Conservation (phyloP, 2,797 vertebrate genomes). For the Neosalanx taihuensis region DNA sequence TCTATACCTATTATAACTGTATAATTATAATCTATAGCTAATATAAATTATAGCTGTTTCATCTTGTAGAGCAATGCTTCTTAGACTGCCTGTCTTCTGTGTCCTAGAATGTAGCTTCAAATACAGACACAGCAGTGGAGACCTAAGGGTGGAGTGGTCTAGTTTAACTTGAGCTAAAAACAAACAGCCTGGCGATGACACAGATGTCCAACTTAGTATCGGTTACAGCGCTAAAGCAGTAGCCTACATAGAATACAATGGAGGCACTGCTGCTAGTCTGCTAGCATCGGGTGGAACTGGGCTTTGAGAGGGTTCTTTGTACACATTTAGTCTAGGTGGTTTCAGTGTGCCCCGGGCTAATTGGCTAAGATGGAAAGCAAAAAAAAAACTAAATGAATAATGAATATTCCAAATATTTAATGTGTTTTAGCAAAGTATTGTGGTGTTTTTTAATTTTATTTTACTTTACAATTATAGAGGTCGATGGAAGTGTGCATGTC, state of each 20-base stretch:
- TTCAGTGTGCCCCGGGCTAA: background rate
- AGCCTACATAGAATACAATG: background rate
- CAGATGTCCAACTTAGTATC: background rate
- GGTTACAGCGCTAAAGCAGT: background rate
- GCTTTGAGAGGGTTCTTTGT: too few species aligned
- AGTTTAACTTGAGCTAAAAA: background rate
- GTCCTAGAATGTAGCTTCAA: background rate
- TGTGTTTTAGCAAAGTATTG: background rate
- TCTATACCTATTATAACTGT: too few species aligned
- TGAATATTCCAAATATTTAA: background rate
- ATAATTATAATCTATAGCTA: too few species aligned
- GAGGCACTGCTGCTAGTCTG: background rate
- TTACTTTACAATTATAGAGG: too few species aligned
- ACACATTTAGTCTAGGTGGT: too few species aligned
- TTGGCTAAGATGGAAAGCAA: background rate
- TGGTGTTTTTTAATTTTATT: background rate
- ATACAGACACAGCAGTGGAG: background rate
- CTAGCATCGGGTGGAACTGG: too few species aligned
- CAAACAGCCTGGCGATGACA: background rate
- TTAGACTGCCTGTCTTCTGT: slow-evolving; percentile 1
- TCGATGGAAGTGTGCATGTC: background rate
- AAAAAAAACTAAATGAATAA: background rate
- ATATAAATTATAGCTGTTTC: background rate
- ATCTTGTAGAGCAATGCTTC: slow-evolving; percentile 32
- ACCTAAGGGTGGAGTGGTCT: background rate